phyloP scores from a whole-genome alignment of 2,797 vertebrate genomes.

The Lagothrix lagotricha region DNA sequence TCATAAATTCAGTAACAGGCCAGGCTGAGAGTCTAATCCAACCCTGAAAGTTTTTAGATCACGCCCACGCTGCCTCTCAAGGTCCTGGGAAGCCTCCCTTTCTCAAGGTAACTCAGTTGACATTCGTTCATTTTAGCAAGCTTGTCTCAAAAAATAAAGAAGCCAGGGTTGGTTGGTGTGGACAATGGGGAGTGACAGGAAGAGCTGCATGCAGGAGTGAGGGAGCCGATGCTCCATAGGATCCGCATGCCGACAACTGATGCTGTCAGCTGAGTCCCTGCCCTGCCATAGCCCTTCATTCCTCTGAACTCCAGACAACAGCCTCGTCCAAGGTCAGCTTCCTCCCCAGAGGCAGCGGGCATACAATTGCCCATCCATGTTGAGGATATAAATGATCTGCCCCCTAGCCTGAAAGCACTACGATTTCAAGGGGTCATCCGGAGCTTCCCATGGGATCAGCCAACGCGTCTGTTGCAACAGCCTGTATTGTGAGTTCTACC shows the following conservation, averaged over 20 bases:
- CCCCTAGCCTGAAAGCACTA: not conserved
- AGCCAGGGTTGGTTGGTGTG: no score
- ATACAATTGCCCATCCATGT: no score
- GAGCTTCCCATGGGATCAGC: not conserved
- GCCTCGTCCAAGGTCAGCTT: not conserved
- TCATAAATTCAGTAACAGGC: not conserved
- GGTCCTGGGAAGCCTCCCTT: not conserved
- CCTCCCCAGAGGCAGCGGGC: not conserved
- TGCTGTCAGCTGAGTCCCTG: not conserved
- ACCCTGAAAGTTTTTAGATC: not conserved
- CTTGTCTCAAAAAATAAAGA: not conserved
- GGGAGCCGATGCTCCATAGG: no score
- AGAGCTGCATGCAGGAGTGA: not conserved
- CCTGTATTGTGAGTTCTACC: not conserved
- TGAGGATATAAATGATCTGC: no score
- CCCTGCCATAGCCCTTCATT: not conserved
- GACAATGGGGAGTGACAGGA: no score
- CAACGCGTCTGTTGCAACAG: not conserved
- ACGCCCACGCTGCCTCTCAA: not conserved
- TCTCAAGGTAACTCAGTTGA: not conserved
- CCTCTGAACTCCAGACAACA: not conserved
- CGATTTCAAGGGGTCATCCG: not conserved
- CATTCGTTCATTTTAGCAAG: not conserved
- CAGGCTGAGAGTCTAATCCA: not conserved
- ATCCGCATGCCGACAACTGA: fast-evolving